Conservation (phyloP, 2,888 invertebrate genomes). For the Caenorhabditis angaria region DNA sequence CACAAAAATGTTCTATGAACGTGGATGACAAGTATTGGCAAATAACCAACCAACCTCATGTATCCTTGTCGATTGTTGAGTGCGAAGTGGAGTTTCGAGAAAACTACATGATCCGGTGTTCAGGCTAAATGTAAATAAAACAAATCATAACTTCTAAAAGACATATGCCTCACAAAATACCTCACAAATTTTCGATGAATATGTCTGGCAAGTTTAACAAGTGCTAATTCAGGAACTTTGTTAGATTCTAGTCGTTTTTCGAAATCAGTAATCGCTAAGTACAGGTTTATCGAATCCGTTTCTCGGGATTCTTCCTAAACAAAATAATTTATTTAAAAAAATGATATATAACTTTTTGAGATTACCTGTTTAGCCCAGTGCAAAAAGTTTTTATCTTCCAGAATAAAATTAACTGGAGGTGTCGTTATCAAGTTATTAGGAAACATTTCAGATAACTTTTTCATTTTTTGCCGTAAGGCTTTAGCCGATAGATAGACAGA, state of each 20-base stretch:
- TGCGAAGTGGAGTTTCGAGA: slow-evolving; percentile 12
- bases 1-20: slow-evolving; percentile 5
- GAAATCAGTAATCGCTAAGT: slow-evolving; percentile 17
- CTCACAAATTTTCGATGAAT: slow-evolving; percentile 37
- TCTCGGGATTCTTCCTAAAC: slow-evolving; percentile 34
- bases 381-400: not conserved
- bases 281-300: slow-evolving; percentile 32
- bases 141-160: not conserved
- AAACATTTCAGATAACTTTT: not conserved
- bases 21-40: slow-evolving; percentile 6
- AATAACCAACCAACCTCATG: slow-evolving; percentile 24
- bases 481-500: not conserved
- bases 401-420: not conserved
- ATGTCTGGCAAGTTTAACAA: slow-evolving; percentile 31
- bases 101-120: slow-evolving; percentile 35
- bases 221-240: slow-evolving; percentile 12
- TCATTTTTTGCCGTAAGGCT: not conserved
- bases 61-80: slow-evolving; percentile 23
- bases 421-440: not conserved
- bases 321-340: not conserved
- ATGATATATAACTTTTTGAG: not conserved
- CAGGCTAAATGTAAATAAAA: not conserved
- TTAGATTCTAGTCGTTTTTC: slow-evolving; percentile 19
- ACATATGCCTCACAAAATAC: not conserved
- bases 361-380: slow-evolving; percentile 4